Evolutionary conservation across 2,888 invertebrate genomes (phyloP).

Genomic region (Leptinotarsa peninsularis): DNA sequence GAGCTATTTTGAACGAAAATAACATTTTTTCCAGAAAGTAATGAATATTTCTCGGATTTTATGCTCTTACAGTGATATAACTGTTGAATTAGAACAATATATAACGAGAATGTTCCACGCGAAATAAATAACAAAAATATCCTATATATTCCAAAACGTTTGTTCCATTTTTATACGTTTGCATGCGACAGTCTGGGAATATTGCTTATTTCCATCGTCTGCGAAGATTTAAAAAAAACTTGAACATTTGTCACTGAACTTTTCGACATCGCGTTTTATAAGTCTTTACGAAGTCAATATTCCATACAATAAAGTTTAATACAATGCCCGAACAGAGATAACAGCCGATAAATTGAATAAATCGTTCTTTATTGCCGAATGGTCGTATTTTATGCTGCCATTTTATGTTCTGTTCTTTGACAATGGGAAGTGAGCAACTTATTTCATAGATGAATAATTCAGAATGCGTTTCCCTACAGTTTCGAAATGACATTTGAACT

Average conservation of each 20-base stretch:
- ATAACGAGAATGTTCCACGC: slow-evolving; percentile 7
- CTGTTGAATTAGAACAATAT: slow-evolving; percentile 14
- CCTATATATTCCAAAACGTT: slow-evolving; percentile 12
- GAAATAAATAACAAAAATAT: slow-evolving; percentile 6
- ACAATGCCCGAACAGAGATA: slow-evolving; percentile 17
- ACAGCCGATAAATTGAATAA: slow-evolving; percentile 15
- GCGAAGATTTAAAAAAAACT: slow-evolving; percentile 3
- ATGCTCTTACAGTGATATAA: slow-evolving; percentile 4
- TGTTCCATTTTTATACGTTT: slow-evolving; percentile 9
- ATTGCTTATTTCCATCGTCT: slow-evolving; percentile 16
- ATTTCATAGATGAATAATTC: slow-evolving; percentile 12
- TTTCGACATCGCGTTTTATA: slow-evolving; percentile 7
- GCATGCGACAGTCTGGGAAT: background rate
- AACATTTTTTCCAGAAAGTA: background rate
- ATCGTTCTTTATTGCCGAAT: slow-evolving; percentile 15
- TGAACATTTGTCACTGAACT: slow-evolving; percentile 11
- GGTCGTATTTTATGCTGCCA: background rate
- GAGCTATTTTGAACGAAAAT: slow-evolving; percentile 1
- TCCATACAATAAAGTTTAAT: slow-evolving; percentile 18
- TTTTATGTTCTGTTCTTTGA: slow-evolving; percentile 5
- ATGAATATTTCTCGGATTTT: slow-evolving; percentile 10
- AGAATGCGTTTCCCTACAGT: background rate
- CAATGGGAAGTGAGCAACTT: slow-evolving; percentile 12
- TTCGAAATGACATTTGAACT: background rate
- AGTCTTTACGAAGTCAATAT: slow-evolving; percentile 15